Evolutionary conservation across 2,113 vertebrate species (phyloP), one percentile per base, ranked within the genome.

Genomic region (Corythaeola cristata): DNA sequence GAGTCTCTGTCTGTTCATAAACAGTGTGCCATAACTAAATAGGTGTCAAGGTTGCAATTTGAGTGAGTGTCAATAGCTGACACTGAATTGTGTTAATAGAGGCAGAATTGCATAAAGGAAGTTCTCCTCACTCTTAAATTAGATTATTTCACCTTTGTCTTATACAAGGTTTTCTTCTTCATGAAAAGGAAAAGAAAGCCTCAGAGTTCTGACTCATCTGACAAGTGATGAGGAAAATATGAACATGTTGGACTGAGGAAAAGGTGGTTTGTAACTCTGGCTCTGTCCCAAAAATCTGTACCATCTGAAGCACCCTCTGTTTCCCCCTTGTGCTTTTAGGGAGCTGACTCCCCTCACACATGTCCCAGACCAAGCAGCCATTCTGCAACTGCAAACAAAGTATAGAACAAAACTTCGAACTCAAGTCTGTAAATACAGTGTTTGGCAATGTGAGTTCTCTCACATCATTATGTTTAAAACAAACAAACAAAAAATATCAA

Each of bases 121-220:
- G 24, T 64, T 90, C 69, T 94, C 89, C 41, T 92, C 88, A 84
- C 90, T 67, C 83, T 71, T 52, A 90, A 77, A 95, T 95, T 96
- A 84, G 39, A 83, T 95, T 91, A 90, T 94, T 88, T 67, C 91
- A 96, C 93, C 93, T 87, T 87, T 72, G 58, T 94, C 78, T 91
- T 87, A 91, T 12, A 78, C 73, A 64, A 94, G 73, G 47, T 55
- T 95, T 71, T 81, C 26, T 77, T 74, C 26, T 66, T 74, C 52
- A 64, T 6, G 59, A 72, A 53, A 67, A 60, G 7, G 22, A 69
- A 74, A 72, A 76, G 35, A 76, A 90, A 91, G 3, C 15, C 35
- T 89, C 44, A 35, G 44, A 58, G 11, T 68, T 96, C 76, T 90
- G 73, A 92, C 52, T 90, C 56, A 47, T 77, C 64, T 89, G 69